Evolutionary conservation across 2,797 vertebrate species (phyloP), one percentile per base, ranked within the genome.

Genomic region (Chromobotia macracanthus): DNA sequence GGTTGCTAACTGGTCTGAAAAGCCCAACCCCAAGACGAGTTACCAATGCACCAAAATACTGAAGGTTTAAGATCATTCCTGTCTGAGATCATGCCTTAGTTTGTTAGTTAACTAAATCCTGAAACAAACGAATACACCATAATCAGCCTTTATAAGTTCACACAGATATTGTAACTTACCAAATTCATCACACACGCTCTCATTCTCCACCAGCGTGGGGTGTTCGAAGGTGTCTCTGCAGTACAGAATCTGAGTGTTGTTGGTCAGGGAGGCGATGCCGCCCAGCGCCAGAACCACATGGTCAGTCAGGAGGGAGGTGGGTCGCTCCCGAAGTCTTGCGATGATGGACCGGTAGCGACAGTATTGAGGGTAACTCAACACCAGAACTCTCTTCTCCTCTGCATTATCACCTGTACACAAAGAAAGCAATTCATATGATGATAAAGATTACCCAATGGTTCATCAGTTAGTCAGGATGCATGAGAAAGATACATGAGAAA

Each of bases 201-300:
- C 93, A 23, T 96, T 96, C 90, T 95, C 94, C 83, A 94, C 92
- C 78, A 97, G 93, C 55, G 95, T 95, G 23, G 95, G 95, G 84
- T 97, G 95, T 74, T 96, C 94, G 65, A 97, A 97, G 0, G 96
- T 96, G 86, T 96, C 95, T 81, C 96, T 94, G 86, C 96, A 97
- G 88, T 96, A 97, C 81, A 97, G 93, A 83, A 97, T 95, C 79
- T 94, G 94, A 21, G 95, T 94, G 82, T 94, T 94, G 85, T 92
- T 93, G 87, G 94, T 94, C 75, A 94, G 92, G 73, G 95, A 91
- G 1, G 94, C 94, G 50, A 96, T 95, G 76, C 96, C 95, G 21
- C 96, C 96, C 76, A 97, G 90, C 46, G 96, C 96, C 82, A 96
- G 88, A 0, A 96, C 93, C 60, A 96, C 95, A 86, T 95, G 92